Conservation (phyloP, 2,888 invertebrate species). For the Drosophila fulvimacula region DNA sequence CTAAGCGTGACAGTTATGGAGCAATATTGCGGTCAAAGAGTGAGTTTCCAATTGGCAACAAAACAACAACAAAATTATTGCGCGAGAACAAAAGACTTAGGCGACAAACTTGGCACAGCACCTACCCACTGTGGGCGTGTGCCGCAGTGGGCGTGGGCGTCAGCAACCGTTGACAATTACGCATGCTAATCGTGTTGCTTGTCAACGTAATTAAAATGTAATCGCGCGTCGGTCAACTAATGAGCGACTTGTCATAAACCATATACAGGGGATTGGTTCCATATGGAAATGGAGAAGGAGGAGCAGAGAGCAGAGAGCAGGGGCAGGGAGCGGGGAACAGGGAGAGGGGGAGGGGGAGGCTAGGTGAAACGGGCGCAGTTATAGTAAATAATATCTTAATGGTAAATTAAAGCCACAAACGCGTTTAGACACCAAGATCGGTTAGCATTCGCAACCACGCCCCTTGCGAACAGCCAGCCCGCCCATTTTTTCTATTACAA, state of each 20-base stretch:
- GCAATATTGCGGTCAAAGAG: conserved; percentile 61
- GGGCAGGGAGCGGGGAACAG: background rate
- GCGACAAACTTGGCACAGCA: conserved; percentile 55
- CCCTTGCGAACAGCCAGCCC: background rate
- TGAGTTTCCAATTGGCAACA: conserved; percentile 19
- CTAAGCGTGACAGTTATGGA: conserved; percentile 75
- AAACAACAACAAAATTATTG: background rate
- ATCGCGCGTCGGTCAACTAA: conserved; percentile 66
- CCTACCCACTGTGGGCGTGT: conserved; percentile 24
- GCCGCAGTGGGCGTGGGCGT: conserved; percentile 23
- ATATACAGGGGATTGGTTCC: conserved; percentile 21
- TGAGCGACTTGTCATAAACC: conserved; percentile 68
- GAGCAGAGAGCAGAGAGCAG: background rate
- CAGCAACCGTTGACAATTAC: conserved; percentile 62
- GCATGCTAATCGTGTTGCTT: conserved; percentile 72
- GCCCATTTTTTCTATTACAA: conserved; percentile 44
- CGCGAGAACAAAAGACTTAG: conserved; percentile 68
- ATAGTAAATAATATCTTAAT: conserved; percentile 75
- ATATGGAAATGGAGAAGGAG: background rate
- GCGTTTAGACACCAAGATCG: conserved; percentile 56
- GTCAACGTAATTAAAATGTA: conserved; percentile 79
- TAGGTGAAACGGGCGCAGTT: conserved; percentile 42
- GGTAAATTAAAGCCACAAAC: conserved; percentile 77
- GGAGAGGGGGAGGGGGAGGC: too few species aligned
- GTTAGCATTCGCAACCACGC: conserved; percentile 23